A percentile compares a stretch with the other conserved stretches of the same genome.
Evolutionary conservation across 2,113 vertebrate species (phyloP).

Genomic region (Ptilonorhynchus violaceus): DNA sequence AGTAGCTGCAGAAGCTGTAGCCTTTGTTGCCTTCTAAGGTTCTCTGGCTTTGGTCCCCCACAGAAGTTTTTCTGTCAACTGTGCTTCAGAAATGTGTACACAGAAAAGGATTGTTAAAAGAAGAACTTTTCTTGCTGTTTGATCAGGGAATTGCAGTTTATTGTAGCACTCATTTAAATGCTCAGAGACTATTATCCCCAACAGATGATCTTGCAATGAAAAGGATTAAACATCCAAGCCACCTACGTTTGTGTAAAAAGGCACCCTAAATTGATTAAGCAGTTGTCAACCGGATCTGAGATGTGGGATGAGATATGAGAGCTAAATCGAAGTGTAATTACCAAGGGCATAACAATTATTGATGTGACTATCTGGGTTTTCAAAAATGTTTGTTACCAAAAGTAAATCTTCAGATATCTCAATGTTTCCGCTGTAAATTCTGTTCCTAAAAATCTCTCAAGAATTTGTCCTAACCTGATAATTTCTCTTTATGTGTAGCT

Average conservation of each 20-base stretch:
- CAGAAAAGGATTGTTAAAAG: neutral
- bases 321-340: neutral
- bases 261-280: neutral
- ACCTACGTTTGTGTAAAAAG: neutral
- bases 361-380: neutral
- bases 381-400: neutral
- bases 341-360: neutral
- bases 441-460: neutral
- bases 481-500: neutral
- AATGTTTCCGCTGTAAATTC: accelerated
- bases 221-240: neutral
- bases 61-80: neutral
- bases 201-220: neutral
- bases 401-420: neutral
- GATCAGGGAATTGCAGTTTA: neutral
- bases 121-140: neutral
- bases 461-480: neutral
- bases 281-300: neutral
- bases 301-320: neutral
- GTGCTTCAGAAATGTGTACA: neutral
- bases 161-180: neutral
- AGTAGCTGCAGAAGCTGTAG: neutral
- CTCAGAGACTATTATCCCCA: neutral
- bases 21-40: neutral
- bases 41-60: neutral